Evolutionary conservation across 1,140 invertebrate species (phyloP).

Genomic region (Scaptomyza pallida): DNA sequence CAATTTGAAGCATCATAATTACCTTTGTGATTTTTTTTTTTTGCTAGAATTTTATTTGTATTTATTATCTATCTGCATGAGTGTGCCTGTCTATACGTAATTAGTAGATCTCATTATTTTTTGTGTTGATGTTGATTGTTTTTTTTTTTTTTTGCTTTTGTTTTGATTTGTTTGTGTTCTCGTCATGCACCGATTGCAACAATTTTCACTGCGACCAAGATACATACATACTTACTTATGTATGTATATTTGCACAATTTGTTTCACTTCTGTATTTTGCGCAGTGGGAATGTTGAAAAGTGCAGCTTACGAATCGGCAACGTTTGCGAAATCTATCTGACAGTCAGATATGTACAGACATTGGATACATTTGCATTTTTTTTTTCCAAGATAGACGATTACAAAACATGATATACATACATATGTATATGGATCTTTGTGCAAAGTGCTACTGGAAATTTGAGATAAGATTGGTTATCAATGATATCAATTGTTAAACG

Average conservation of each 20-base stretch:
- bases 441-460: conserved; percentile 12
- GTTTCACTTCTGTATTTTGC: not conserved
- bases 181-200: conserved; percentile 47
- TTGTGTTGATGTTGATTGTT: not conserved
- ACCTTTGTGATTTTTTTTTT: conserved; percentile 4
- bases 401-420: not conserved
- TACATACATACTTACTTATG: not conserved
- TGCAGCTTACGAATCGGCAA: not conserved
- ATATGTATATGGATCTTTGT: not conserved
- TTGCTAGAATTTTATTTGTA: not conserved
- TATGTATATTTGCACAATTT: not conserved
- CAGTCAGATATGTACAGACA: not conserved
- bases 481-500: conserved; percentile 22
- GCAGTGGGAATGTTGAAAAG: not conserved
- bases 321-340: not conserved
- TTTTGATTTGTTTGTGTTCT: conserved; percentile 20
- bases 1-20: conserved; percentile 36
- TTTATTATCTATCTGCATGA: no score
- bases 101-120: conserved; percentile 2
- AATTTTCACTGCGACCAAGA: conserved; percentile 8
- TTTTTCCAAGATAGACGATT: not conserved
- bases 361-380: not conserved
- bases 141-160: not conserved
- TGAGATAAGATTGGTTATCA: conserved; percentile 23
- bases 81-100: conserved; percentile 15